Evolutionary conservation across 2,113 vertebrate species (phyloP), one percentile per base, ranked within the genome.

Genomic region (Hiodon tergisus): DNA sequence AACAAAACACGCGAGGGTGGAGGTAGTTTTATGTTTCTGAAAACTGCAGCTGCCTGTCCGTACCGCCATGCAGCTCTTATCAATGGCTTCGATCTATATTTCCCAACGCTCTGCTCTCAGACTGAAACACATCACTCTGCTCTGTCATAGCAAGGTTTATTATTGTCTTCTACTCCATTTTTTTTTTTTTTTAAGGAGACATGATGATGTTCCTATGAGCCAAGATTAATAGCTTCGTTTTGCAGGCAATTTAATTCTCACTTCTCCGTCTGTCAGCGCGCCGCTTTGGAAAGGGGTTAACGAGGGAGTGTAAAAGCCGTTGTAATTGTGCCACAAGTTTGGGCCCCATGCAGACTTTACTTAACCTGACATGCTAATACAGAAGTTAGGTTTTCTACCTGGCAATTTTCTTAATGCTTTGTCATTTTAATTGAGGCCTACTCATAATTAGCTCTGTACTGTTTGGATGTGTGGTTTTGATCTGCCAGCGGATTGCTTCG

Each of bases 71-170:
- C 14, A 70, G 52, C 63, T 59, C 50, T 73, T 7, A 55, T 57
- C 70, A 31, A 54, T 46, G 31, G 14, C 66, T 52, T 61, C 13
- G 16, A 61, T 75, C 7, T 54, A 53, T 74, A 57, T 51, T 76
- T 9, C 54, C n/a, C 54, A 48, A 52, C 78, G 5, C 7, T 65
- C 58, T 57, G 16, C 57, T 50, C 53, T 71, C 52, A 6, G 71
- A 72, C 68, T 77, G 10, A 75, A 80, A 63, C 14, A 55, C 76
- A n/a, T 77, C 68, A n/a, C n/a, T 52, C 31, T 54, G 71, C 46
- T 61, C 50, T 72, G 31, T 72, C 70, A 46, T 48, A 31, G 48
- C 3, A 52, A 47, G 73, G 73, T 76, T 78, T 78, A 72, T 76
- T 72, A 17, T 72, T 17, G 10, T 54, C 9, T 6, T 0, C 53